phyloP scores from a whole-genome alignment of 2,113 vertebrate genomes.

The Haliaeetus leucogaster region DNA sequence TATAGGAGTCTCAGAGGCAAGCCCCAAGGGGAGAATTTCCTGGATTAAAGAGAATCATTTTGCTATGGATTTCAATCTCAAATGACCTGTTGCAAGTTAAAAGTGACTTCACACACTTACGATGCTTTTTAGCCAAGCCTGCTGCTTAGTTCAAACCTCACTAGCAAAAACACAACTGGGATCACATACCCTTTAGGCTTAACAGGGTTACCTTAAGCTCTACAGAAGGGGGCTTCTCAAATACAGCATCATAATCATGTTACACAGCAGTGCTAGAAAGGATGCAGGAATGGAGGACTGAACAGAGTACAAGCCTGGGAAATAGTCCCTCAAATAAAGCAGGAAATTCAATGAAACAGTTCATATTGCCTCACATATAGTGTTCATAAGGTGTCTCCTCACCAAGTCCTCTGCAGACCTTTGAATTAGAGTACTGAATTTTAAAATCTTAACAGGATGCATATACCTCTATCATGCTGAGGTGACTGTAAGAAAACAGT shows the following conservation, averaged over 20 bases:
- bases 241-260: not conserved
- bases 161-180: not conserved
- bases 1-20: not conserved
- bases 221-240: not conserved
- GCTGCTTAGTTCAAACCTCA: constrained; percentile 22
- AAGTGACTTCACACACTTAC: not conserved
- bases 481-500: not conserved
- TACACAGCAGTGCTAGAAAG: not conserved
- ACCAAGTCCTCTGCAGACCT: not conserved
- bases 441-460: not conserved
- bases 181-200: not conserved
- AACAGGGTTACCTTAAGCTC: not conserved
- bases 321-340: not conserved
- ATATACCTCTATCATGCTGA: not conserved
- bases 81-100: constrained; percentile 1
- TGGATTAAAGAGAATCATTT: constrained; percentile 29
- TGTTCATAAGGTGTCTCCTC: not conserved
- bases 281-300: not conserved
- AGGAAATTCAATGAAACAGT: not conserved
- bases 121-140: constrained; percentile 12
- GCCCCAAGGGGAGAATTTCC: constrained; percentile 7
- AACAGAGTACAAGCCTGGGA: not conserved
- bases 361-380: not conserved
- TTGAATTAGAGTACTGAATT: not conserved
- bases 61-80: not conserved